Evolutionary conservation across 2,888 invertebrate species (phyloP), one percentile per base, ranked within the genome.

Genomic region (Tiliacea citrago): DNA sequence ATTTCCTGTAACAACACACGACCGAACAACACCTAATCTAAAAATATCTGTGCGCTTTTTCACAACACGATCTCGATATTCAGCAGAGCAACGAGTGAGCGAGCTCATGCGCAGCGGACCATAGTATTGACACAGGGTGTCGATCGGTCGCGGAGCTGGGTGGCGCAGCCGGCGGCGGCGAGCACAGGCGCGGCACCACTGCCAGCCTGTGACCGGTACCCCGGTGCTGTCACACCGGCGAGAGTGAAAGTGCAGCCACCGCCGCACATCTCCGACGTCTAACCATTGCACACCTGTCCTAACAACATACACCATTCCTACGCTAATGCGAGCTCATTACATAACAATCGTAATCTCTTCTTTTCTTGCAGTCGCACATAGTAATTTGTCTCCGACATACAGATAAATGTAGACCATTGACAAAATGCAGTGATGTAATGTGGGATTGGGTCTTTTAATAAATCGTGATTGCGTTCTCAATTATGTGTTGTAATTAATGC

Each of bases 201-300:
- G 91, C 91, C 90, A 88, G 89, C 85, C 90, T 87, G 85, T 88
- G 84, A 89, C 89, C 90, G 82, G 78, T 80, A 80, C 82, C 73
- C 84, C 84, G 74, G 62, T 86, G 88, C 89, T 89, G 92, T 89
- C 92, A 91, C 91, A 90, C 91, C 92, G 86, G 79, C 91, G 95
- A 96, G 92, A 96, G 96, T 96, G 96, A 96, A 96, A 96, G 96
- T 95, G 93, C 92, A 91, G 91, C 91, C 91, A 93, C 91, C 91
- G 89, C 89, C 89, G 90, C 90, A 89, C 92, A 93, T 94, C 95
- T 94, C 93, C 89, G 83, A 86, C 85, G 79, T 80, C 85, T 81
- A 76, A 78, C 89, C 91, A 88, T 87, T 88, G 88, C 91, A 91
- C 92, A 94, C 95, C 94, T 94, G 93, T 90, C 90, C 91, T 88